Evolutionary conservation across 2,797 vertebrate species (phyloP).

Genomic region (Bothrops alternatus): DNA sequence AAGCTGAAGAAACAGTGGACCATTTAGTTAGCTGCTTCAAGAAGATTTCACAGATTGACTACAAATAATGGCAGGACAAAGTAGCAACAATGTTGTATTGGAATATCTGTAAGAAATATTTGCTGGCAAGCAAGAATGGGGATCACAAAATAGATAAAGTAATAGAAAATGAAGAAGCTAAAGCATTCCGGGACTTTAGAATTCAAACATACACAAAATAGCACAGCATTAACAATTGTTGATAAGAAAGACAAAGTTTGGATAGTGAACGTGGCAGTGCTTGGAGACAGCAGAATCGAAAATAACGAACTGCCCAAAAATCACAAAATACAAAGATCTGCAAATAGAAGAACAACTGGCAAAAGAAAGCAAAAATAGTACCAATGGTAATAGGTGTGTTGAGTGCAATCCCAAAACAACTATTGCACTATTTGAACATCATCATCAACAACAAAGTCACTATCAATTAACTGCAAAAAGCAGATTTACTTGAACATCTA

Average conservation of each 20-base stretch:
- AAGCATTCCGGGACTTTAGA: background rate
- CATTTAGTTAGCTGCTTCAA: no score
- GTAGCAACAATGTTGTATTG: no score
- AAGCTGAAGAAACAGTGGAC: no score
- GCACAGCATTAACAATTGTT: background rate
- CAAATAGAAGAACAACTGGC: background rate
- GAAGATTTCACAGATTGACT: no score
- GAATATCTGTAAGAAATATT: no score
- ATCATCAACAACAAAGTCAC: no score
- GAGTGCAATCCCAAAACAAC: background rate
- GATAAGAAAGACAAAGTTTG: background rate
- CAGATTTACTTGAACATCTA: no score
- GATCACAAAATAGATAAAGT: no score
- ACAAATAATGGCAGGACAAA: no score
- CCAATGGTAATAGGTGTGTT: background rate
- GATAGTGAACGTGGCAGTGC: background rate
- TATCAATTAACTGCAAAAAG: no score
- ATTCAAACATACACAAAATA: background rate
- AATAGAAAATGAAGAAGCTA: no score
- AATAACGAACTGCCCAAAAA: background rate
- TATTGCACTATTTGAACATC: background rate
- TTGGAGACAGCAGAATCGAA: background rate
- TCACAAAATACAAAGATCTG: background rate
- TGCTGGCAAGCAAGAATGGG: no score
- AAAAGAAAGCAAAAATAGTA: background rate